phyloP scores from a whole-genome alignment of 2,797 vertebrate genomes.

The Danionella dracula region DNA sequence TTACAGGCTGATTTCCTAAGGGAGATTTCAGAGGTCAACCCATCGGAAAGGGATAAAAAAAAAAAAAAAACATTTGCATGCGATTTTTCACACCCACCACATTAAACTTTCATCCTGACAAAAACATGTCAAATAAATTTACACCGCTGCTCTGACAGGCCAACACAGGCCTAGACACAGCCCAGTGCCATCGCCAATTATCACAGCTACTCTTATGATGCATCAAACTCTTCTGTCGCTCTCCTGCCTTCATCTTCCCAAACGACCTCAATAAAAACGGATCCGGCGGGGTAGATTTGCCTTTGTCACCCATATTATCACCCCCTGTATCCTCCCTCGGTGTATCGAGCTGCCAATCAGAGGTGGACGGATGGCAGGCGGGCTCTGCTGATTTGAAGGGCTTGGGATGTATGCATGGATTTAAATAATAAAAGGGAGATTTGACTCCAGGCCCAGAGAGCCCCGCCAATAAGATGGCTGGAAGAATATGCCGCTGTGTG shows the following conservation, averaged over 20 bases:
- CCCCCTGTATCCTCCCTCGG: constrained; percentile 64
- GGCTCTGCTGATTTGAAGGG: constrained; percentile 69
- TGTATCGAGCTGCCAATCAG: constrained; percentile 77
- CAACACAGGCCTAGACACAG: constrained; percentile 76
- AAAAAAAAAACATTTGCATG: constrained; percentile 90
- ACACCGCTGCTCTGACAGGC: constrained; percentile 87
- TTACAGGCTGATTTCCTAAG: constrained; percentile 83
- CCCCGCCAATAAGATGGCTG: constrained; percentile 72
- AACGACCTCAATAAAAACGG: constrained; percentile 79
- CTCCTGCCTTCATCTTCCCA: constrained; percentile 56
- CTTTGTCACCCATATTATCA: constrained; percentile 73
- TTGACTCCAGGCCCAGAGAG: constrained; percentile 70
- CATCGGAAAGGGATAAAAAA: constrained; percentile 90
- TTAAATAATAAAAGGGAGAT: constrained; percentile 83
- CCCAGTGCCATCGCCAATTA: constrained; percentile 78
- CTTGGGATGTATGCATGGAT: constrained; percentile 72
- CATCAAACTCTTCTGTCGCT: constrained; percentile 49
- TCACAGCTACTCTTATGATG: constrained; percentile 74
- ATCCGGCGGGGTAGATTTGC: constrained; percentile 76
- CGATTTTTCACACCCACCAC: constrained; percentile 92
- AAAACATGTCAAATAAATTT: constrained; percentile 98
- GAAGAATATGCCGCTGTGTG: constrained; percentile 53
- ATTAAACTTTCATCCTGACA: constrained; percentile 97
- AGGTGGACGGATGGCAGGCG: constrained; percentile 67
- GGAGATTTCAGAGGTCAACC: constrained; percentile 88